Conservation (phyloP, 2,888 invertebrate species). For the Hipparchia sbordonii region DNA sequence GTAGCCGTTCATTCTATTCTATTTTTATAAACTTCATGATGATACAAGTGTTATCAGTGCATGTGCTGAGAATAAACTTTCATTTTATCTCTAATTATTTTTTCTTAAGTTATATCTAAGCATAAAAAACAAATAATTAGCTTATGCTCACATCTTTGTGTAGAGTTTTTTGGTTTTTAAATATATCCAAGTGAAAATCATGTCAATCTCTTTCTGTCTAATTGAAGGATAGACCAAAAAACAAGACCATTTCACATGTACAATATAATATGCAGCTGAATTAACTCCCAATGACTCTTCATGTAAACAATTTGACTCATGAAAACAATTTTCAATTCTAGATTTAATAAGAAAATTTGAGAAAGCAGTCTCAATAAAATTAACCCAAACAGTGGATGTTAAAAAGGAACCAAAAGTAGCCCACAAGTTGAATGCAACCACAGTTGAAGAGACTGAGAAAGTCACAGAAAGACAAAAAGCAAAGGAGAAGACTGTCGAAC, state of each 20-base stretch:
- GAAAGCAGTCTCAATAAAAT: constrained; percentile 54
- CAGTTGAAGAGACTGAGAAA: constrained; percentile 48
- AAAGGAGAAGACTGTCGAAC: constrained; percentile 37
- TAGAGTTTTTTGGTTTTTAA: too few relatives aligned
- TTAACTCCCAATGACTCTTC: too few relatives aligned
- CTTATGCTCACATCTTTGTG: background rate
- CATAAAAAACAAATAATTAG: background rate
- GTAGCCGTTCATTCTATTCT: background rate
- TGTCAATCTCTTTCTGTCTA: too few relatives aligned
- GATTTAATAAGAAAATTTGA: constrained; percentile 67
- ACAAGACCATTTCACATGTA: too few relatives aligned
- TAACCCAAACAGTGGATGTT: constrained; percentile 44
- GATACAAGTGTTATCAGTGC: background rate
- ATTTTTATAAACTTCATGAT: constrained; percentile 11
- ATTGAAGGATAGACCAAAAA: too few relatives aligned
- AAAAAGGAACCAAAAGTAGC: constrained; percentile 46
- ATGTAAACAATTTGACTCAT: background rate
- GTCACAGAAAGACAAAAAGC: constrained; percentile 31
- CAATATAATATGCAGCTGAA: background rate
- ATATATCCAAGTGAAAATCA: too few relatives aligned
- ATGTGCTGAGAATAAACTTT: background rate
- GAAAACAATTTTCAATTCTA: constrained; percentile 43
- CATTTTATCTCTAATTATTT: background rate
- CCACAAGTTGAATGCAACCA: constrained; percentile 46
- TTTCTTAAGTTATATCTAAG: background rate